Conservation (phyloP, 2,888 invertebrate genomes). For the Urechis unicinctus region DNA sequence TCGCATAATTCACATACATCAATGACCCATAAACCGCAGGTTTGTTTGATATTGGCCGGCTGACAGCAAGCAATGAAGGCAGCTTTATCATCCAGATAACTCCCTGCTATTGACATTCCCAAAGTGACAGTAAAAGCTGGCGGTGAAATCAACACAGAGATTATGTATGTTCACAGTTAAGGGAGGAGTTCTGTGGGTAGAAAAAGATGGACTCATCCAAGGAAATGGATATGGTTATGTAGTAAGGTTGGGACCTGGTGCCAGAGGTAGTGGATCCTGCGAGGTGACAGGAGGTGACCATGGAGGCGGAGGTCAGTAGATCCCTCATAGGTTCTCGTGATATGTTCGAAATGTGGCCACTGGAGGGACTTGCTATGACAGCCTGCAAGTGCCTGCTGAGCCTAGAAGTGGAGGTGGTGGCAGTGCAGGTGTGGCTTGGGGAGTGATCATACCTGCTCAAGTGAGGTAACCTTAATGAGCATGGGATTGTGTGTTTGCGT, state of each 20-base stretch:
- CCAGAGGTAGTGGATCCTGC: constrained; percentile 13
- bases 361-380: constrained; percentile 16
- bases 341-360: too few relatives aligned
- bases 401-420: constrained; percentile 34
- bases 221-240: constrained; percentile 25
- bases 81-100: constrained; percentile 19
- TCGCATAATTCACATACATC: constrained; percentile 14
- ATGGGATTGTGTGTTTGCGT: too few relatives aligned
- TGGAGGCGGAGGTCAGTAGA: constrained; percentile 24
- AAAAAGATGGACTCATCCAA: constrained; percentile 21
- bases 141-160: constrained; percentile 16
- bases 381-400: constrained; percentile 13
- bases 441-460: background rate
- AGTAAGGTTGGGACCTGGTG: constrained; percentile 21
- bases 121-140: constrained; percentile 24
- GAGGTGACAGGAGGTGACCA: constrained; percentile 26
- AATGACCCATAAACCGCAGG: constrained; percentile 12
- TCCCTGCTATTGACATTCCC: constrained; percentile 17
- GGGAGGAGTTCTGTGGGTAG: constrained; percentile 20
- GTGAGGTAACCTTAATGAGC: background rate
- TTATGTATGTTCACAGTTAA: constrained; percentile 16
- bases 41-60: constrained; percentile 14
- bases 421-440: constrained; percentile 22
- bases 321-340: too few relatives aligned
- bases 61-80: constrained; percentile 26